Percentiles rank a stretch among this genome's conserved stretches.
These are phyloP conservation scores for Falcunculus frontatus DNA, from an alignment of 2,113 vertebrate genomes.

Conservation along the genomic window DNA sequence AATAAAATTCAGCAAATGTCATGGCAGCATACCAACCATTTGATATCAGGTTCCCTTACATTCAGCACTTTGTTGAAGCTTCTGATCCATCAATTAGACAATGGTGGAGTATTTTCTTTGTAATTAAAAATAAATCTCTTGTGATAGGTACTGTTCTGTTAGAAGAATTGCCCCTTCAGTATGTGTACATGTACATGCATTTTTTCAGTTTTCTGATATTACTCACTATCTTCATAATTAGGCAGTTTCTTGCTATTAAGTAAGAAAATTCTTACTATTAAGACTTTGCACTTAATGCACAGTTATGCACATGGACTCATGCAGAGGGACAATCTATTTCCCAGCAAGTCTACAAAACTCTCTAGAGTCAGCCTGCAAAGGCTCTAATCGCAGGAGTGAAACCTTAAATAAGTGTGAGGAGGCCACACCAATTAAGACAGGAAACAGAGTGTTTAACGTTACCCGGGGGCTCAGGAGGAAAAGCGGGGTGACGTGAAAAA, in stretches of 20 bases:
- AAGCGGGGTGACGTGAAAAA: background rate
- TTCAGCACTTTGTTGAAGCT: constrained; percentile 49
- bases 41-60: constrained; percentile 73
- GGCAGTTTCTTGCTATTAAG: background rate
- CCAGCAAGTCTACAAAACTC: background rate
- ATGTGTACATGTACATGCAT: background rate
- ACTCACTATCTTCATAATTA: background rate
- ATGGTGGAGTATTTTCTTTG: constrained; percentile 48
- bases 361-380: constrained; percentile 1
- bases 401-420: constrained; percentile 34
- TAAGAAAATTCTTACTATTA: background rate
- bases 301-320: background rate
- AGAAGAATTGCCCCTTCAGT: background rate
- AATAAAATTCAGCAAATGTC: constrained; percentile 71
- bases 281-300: background rate
- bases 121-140: constrained; percentile 48
- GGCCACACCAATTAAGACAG: constrained; percentile 42
- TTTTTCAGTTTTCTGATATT: background rate
- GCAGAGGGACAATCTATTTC: background rate
- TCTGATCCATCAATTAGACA: constrained; percentile 49
- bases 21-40: constrained; percentile 66
- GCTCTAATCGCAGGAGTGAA: background rate
- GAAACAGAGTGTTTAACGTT: background rate
- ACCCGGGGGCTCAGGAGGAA: background rate
- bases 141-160: constrained; percentile 2